These are phyloP conservation scores for Siphlonurus alternatus DNA, from an alignment of 2,888 invertebrate species.

Conservation along the genomic window DNA sequence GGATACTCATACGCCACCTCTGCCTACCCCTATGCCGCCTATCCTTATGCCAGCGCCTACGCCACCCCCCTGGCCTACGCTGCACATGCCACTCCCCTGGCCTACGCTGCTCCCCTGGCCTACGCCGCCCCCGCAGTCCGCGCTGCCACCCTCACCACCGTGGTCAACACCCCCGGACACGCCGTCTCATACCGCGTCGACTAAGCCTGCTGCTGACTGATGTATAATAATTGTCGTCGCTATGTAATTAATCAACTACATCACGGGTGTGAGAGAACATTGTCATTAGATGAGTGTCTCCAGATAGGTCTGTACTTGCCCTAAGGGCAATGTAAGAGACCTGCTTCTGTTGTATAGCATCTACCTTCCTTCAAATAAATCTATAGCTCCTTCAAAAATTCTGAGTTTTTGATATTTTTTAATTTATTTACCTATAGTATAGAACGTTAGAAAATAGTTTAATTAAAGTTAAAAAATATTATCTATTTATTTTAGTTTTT, in stretches of 20 bases:
- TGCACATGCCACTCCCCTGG: slow-evolving; percentile 6
- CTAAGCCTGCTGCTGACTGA: slow-evolving; percentile 15
- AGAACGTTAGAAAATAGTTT: no score
- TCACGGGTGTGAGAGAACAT: slow-evolving; percentile 2
- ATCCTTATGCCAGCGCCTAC: slow-evolving; percentile 10
- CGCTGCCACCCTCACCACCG: slow-evolving; percentile 23
- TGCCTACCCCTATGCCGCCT: slow-evolving; percentile 9
- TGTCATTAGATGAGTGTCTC: neutral
- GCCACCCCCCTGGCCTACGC: slow-evolving; percentile 9
- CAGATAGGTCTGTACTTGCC: neutral
- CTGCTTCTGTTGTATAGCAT: neutral
- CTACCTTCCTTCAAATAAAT: neutral
- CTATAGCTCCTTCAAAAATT: no score
- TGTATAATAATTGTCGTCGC: neutral
- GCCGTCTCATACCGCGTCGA: slow-evolving; percentile 27
- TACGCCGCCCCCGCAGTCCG: slow-evolving; percentile 17
- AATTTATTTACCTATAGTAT: no score
- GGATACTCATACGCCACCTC: neutral
- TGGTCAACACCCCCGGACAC: slow-evolving; percentile 28
- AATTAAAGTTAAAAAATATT: no score
- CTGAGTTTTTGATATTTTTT: no score
- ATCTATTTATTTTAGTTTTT: no score
- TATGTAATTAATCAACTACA: neutral
- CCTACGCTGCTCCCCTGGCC: slow-evolving; percentile 13
- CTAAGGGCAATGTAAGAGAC: neutral